Evolutionary conservation across 2,888 invertebrate genomes (phyloP).

Genomic region (Amaurobius ferox): DNA sequence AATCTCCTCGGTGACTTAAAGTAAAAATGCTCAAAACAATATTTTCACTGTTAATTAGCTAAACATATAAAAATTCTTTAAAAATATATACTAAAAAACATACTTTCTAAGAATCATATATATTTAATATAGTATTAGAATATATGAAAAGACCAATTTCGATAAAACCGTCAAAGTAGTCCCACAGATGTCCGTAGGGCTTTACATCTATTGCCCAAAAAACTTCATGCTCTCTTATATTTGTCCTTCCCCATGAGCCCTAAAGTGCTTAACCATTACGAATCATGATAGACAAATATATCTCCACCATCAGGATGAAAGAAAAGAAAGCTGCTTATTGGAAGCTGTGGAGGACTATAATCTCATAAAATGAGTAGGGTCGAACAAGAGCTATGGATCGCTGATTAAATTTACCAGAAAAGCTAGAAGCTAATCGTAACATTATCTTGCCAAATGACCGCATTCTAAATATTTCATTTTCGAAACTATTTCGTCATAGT

Average conservation of each 20-base stretch:
- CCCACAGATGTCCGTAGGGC: neutral
- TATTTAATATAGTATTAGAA: no score
- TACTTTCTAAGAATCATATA: no score
- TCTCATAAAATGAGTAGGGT: neutral
- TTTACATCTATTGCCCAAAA: neutral
- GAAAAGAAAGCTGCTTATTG: neutral
- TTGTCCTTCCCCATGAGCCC: neutral
- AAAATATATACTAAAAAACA: no score
- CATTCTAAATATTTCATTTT: neutral
- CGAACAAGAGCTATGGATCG: neutral
- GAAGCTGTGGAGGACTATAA: neutral
- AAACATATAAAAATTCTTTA: no score
- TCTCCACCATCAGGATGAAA: neutral
- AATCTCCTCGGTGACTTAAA: no score
- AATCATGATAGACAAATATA: neutral
- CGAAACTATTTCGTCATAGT: neutral
- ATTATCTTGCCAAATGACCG: neutral
- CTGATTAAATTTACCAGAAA: constrained; percentile 14
- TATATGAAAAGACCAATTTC: no score
- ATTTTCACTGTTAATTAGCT: no score
- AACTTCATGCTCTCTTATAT: neutral
- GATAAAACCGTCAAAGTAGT: no score
- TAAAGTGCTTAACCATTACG: neutral
- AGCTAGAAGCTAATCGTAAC: neutral
- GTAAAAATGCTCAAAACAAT: no score